Conservation (phyloP, 2,113 vertebrate genomes). For the Microtus richardsoni region DNA sequence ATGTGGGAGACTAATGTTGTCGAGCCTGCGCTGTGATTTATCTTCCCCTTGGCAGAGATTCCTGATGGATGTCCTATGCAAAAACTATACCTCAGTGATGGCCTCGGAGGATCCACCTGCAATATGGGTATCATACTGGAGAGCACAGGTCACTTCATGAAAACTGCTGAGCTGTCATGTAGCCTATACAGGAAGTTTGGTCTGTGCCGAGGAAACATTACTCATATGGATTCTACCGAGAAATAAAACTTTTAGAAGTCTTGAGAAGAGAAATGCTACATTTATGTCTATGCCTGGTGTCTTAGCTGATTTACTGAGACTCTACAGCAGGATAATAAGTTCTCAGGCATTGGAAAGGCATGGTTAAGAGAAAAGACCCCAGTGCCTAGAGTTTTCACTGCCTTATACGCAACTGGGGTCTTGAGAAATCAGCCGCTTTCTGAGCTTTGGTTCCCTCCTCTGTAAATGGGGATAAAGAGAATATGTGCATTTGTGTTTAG, state of each 20-base stretch:
- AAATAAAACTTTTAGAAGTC: not conserved
- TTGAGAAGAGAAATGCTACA: not conserved
- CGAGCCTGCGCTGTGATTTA: not conserved
- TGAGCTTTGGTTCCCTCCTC: not conserved
- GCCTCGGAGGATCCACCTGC: not conserved
- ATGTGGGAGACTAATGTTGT: not conserved
- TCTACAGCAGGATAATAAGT: not conserved
- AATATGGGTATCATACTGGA: not conserved
- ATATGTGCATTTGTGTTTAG: not conserved
- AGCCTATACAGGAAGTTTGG: not conserved
- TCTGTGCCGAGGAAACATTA: not conserved
- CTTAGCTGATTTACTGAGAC: not conserved
- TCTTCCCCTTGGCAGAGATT: not conserved
- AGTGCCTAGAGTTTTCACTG: not conserved
- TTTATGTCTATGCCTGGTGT: not conserved
- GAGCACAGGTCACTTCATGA: not conserved
- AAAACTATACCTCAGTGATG: not conserved
- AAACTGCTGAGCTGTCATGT: not conserved
- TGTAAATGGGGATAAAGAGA: constrained; percentile 11
- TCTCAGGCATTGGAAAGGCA: not conserved
- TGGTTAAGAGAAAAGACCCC: not conserved
- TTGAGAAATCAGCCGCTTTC: not conserved
- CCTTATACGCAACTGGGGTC: not conserved
- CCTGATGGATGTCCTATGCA: not conserved
- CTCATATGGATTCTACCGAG: not conserved